phyloP scores from a whole-genome alignment of 2,888 invertebrate species.

The Nephrotoma flavescens region DNA sequence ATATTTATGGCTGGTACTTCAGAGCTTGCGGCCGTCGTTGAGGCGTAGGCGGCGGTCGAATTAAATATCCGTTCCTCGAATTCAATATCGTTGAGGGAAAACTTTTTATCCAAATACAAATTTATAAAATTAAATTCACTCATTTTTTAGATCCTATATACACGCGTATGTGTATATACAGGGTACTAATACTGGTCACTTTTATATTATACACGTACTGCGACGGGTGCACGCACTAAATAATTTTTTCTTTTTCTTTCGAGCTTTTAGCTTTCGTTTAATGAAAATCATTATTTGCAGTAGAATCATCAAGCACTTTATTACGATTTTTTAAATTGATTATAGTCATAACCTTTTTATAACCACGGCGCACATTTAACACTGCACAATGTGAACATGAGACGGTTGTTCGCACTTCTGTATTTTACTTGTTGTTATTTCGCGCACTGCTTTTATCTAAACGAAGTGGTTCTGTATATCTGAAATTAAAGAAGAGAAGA shows the following conservation, averaged over 20 bases:
- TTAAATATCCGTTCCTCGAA: background rate
- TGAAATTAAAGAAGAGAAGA: background rate
- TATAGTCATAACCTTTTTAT: background rate
- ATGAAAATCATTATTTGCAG: constrained; percentile 1
- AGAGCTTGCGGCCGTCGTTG: background rate
- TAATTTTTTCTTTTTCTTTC: constrained; percentile 1
- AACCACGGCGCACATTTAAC: background rate
- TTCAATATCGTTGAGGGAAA: background rate
- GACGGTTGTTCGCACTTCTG: background rate
- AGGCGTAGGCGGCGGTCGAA: background rate
- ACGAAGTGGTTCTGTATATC: background rate
- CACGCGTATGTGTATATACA: background rate
- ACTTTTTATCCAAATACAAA: background rate
- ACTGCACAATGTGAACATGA: background rate
- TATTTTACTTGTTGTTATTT: background rate
- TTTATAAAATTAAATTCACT: constrained; percentile 1
- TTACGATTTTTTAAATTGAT: background rate
- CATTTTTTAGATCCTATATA: background rate
- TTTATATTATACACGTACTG: background rate
- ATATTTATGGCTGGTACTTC: constrained; percentile 41
- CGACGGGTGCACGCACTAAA: background rate
- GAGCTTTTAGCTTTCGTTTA: background rate
- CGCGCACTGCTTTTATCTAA: background rate
- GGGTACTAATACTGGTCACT: background rate
- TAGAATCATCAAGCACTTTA: background rate